Evolutionary conservation across 23 tunicate species (phyloP).

Genomic region (Pegea sp.): DNA sequence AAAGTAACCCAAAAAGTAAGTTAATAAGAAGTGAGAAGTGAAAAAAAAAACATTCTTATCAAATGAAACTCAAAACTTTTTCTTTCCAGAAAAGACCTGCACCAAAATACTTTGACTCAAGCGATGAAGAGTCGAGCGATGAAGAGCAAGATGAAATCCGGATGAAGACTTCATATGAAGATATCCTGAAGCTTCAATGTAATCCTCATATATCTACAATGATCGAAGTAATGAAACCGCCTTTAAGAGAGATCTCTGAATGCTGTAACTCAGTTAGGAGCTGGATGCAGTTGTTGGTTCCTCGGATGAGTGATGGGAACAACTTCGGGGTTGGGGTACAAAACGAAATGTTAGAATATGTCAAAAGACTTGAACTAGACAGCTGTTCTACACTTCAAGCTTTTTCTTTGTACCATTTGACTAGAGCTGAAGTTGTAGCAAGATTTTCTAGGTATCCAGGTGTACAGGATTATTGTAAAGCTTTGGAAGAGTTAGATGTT

Average conservation of each 20-base stretch:
- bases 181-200: conserved; percentile 4
- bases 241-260: conserved; percentile 33
- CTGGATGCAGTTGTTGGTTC: conserved; percentile 81
- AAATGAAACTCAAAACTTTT: no score
- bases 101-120: neutral
- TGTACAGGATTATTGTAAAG: conserved; percentile 27
- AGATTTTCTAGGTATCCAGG: conserved; percentile 44
- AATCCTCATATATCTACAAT: conserved; percentile 35
- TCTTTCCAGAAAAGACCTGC: no score
- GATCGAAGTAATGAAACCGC: conserved; percentile 46
- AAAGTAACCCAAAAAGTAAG: no score
- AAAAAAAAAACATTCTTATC: conserved; percentile 3
- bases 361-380: conserved; percentile 39
- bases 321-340: conserved; percentile 94
- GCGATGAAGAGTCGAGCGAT: conserved; percentile 21
- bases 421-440: conserved; percentile 68
- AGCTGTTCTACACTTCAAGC: conserved; percentile 37
- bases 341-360: conserved; percentile 66
- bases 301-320: conserved; percentile 90
- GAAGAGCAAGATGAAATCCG: conserved; percentile 28
- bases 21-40: conserved; percentile 5
- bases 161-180: no score
- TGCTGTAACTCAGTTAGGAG: conserved; percentile 70
- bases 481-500: conserved; percentile 65
- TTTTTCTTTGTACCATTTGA: conserved; percentile 51